Evolutionary conservation across 2,113 vertebrate genomes (phyloP), one percentile per base, ranked within the genome.

Genomic region (Lota lota): DNA sequence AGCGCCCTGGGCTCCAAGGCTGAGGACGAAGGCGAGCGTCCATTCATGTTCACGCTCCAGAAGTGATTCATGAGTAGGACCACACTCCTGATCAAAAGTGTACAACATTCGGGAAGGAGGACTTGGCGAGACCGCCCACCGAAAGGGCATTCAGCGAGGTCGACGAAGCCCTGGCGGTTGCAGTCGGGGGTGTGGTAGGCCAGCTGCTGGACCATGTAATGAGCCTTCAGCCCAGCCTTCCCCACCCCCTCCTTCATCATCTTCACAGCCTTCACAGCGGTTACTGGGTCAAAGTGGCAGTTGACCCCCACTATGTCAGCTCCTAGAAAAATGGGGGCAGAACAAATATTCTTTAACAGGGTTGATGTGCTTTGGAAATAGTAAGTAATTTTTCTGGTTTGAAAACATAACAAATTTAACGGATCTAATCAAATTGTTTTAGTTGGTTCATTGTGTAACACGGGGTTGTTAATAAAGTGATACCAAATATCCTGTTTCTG

Each of bases 61-160:
- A 47, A 14, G 5, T 10, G 40, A 47, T 47, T 10, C 40, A 47
- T 47, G 40, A 47, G 40, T 10, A 2, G 7, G 40, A 47, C 12
- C 10, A 10, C 40, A 47, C 40, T 0, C 7, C 12, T 11, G 8
- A 47, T 10, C 8, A 47, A 7, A 28, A 28, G n/a, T 28, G 6
- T 2, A 28, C 28, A 28, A 28, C 28, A 28, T 5, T 28, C 28
- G 6, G 40, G 7, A 1, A 14, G 11, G 10, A 47, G 40, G 2
- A 47, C 11, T 8, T 8, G 40, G 40, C 12, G 40, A 47, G 17
- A 18, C 53, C n/a, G 14, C 20, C 73, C 94, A 99, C 97, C 96
- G 51, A 99, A 99, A 19, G 97, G 97, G 87, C 99, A 99, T 83
- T 99, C 97, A 0, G 96, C 96, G 78, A 99, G 93, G 68, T 99